Conservation (phyloP, 2,888 invertebrate species). For the Syrphus vitripennis region DNA sequence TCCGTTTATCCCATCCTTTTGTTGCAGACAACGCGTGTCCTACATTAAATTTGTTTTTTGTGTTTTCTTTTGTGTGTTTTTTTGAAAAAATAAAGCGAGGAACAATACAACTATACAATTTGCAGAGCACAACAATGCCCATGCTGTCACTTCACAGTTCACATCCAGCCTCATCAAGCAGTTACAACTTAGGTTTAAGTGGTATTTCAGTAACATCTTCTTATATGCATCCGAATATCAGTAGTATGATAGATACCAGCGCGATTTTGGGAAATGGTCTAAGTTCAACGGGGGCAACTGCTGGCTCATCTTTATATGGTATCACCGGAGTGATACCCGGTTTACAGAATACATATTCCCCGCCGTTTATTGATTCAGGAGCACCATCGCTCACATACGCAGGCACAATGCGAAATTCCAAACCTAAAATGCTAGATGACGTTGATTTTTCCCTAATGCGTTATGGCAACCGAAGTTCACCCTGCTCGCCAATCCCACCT, state of each 20-base stretch:
- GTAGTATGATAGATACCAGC: constrained; percentile 78
- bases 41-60: too few species aligned
- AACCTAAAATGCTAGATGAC: constrained; percentile 88
- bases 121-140: constrained; percentile 86
- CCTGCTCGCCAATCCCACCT: constrained; percentile 85
- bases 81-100: constrained; percentile 78
- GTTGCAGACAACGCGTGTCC: too few species aligned
- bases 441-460: constrained; percentile 86
- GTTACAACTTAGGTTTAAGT: constrained; percentile 80
- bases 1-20: too few species aligned
- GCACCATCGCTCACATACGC: constrained; percentile 83
- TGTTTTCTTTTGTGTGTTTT: constrained; percentile 32
- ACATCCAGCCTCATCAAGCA: constrained; percentile 80
- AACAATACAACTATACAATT: constrained; percentile 82
- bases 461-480: constrained; percentile 84
- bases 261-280: constrained; percentile 76
- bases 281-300: constrained; percentile 75
- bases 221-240: constrained; percentile 79
- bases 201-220: constrained; percentile 78
- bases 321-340: constrained; percentile 75
- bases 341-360: constrained; percentile 78
- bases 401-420: constrained; percentile 85
- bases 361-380: constrained; percentile 78
- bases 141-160: constrained; percentile 82
- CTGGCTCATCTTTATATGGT: constrained; percentile 77